A percentile compares a stretch with the other conserved stretches of the same genome.
Evolutionary conservation across 2,113 vertebrate genomes (phyloP).

Genomic region (Gnathonemus echidnorhynchus): DNA sequence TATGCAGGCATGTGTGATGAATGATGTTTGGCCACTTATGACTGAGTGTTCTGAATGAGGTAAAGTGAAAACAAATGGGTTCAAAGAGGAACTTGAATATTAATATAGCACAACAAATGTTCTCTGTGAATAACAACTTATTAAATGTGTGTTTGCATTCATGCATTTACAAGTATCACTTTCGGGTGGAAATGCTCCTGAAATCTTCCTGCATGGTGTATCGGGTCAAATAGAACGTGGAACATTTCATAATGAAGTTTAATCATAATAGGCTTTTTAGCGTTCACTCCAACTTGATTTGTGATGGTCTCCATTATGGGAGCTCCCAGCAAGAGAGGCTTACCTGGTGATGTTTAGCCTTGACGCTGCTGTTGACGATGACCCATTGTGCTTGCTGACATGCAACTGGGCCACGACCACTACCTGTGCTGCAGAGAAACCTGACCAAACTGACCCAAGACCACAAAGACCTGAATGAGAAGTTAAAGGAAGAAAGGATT

Average conservation of each 20-base stretch:
- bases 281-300: background rate
- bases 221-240: background rate
- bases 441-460: conserved; percentile 67
- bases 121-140: background rate
- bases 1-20: background rate
- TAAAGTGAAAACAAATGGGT: background rate
- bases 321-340: background rate
- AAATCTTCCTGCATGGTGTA: background rate
- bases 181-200: background rate
- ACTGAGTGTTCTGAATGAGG: background rate
- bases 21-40: background rate
- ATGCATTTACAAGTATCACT: background rate
- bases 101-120: background rate
- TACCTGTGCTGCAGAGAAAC: conserved; percentile 57
- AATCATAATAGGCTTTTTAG: background rate
- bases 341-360: background rate
- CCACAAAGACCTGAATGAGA: conserved; percentile 73
- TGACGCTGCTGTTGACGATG: background rate
- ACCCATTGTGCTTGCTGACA: background rate
- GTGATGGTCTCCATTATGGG: background rate
- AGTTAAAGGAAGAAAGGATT: conserved; percentile 70
- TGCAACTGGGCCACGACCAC: background rate
- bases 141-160: background rate
- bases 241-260: background rate
- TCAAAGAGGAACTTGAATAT: background rate